phyloP scores from a whole-genome alignment of 2,797 vertebrate species.

The Cuculus canorus region DNA sequence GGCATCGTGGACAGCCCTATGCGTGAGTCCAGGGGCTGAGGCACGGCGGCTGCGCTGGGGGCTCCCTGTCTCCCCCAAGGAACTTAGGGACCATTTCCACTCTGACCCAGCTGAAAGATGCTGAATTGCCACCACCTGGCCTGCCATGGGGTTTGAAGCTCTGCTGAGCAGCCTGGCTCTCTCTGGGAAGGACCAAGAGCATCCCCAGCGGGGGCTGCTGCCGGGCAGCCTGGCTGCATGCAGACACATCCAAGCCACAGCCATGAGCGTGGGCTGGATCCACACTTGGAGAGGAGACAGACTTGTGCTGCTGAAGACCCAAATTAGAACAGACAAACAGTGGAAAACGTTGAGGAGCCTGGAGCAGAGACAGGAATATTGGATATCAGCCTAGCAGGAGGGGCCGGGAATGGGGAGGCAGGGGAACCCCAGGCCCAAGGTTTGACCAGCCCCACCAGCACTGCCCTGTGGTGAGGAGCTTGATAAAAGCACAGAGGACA shows the following conservation, averaged over 20 bases:
- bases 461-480: background rate
- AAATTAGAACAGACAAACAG: background rate
- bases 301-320: background rate
- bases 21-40: background rate
- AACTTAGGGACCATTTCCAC: background rate
- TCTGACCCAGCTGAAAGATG: rapidly evolving
- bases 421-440: background rate
- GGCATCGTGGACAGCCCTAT: background rate
- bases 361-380: background rate
- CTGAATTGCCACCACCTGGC: rapidly evolving
- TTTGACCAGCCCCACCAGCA: background rate
- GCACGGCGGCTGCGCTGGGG: no score
- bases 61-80: background rate
- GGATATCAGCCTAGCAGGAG: background rate
- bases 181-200: background rate
- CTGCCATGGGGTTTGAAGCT: background rate
- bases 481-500: background rate
- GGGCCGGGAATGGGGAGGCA: background rate
- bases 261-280: background rate
- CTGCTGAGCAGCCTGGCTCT: background rate
- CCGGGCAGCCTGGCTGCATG: background rate
- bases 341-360: background rate
- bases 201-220: background rate
- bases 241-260: background rate
- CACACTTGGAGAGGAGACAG: background rate